Evolutionary conservation across 2,888 invertebrate genomes (phyloP), one percentile per base, ranked within the genome.

Genomic region (Stenchaetothrips biformis): DNA sequence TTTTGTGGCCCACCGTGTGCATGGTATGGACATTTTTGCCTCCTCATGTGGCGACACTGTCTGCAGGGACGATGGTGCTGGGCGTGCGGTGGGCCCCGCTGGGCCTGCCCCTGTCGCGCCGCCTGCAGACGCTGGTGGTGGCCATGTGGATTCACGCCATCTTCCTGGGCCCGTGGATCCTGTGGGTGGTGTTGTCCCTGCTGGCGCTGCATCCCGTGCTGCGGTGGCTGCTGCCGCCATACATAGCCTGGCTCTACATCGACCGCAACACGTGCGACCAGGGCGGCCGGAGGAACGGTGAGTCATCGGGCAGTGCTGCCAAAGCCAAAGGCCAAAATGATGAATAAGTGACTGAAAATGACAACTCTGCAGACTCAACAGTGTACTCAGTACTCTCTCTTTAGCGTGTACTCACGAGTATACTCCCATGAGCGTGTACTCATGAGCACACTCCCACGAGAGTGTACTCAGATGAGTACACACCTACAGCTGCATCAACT

Each of bases 11-110:
- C n/a, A n/a, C n/a, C n/a, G n/a, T n/a, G n/a, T n/a, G n/a, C n/a
- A n/a, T n/a, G n/a, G n/a, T n/a, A n/a, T n/a, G n/a, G n/a, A n/a
- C n/a, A n/a, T n/a, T n/a, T n/a, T n/a, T n/a, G n/a, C n/a, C n/a
- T n/a, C n/a, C n/a, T n/a, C n/a, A n/a, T n/a, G n/a, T n/a, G n/a
- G n/a, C n/a, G 37, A 53, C 53, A 25, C 79, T 21, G 13, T 37
- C 49, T 21, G 53, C 79, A 79, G 74, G 67, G 21, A 85, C 85
- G 85, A 85, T 88, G 84, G 82, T 90, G 0, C 85, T 92, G 25
- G 95, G 95, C 27, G 90, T 97, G 83, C 90, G 95, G 87, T 96
- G 97, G 89, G 97, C 96, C 0, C 97, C 98, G 0, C 85, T 93
- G 53, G 88, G 90, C 83, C 89, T 96, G 11, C 96, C 97, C 0